These are phyloP conservation scores for Chrysodeixis includens DNA, from an alignment of 2,888 invertebrate species.

Conservation along the genomic window DNA sequence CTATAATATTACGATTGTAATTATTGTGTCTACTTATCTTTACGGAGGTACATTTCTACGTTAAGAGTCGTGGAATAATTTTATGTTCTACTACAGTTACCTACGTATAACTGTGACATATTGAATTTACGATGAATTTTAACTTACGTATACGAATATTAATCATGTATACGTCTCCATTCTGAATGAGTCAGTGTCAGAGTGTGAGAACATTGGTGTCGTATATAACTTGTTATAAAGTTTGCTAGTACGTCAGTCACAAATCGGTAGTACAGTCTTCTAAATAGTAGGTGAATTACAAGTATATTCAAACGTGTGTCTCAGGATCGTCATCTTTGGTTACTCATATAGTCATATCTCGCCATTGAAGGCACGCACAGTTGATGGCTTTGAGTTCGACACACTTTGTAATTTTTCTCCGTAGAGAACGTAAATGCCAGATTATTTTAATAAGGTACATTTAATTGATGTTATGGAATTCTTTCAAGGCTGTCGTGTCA, in stretches of 20 bases:
- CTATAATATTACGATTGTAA: slow-evolving; percentile 61
- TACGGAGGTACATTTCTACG: slow-evolving; percentile 59
- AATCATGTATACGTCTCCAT: slow-evolving; percentile 59
- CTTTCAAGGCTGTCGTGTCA: background rate
- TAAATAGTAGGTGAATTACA: slow-evolving; percentile 15
- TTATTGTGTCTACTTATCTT: slow-evolving; percentile 63
- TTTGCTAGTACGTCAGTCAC: slow-evolving; percentile 25
- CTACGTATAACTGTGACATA: slow-evolving; percentile 39
- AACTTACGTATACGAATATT: slow-evolving; percentile 73
- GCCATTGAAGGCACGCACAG: background rate
- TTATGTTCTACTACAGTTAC: slow-evolving; percentile 44
- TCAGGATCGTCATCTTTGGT: background rate
- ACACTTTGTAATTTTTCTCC: background rate
- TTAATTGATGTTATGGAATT: background rate
- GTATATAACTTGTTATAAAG: slow-evolving; percentile 25
- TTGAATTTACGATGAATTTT: slow-evolving; percentile 47
- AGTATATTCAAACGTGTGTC: background rate
- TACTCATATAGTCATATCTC: background rate
- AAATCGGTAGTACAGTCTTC: slow-evolving; percentile 33
- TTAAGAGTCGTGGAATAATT: slow-evolving; percentile 59
- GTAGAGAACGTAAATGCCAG: background rate
- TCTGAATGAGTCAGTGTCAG: slow-evolving; percentile 29
- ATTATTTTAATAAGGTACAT: background rate
- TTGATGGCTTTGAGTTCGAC: background rate
- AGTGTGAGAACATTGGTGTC: slow-evolving; percentile 14